These are phyloP conservation scores for Pangasius macronema DNA, from an alignment of 2,797 vertebrate species.

Conservation along the genomic window DNA sequence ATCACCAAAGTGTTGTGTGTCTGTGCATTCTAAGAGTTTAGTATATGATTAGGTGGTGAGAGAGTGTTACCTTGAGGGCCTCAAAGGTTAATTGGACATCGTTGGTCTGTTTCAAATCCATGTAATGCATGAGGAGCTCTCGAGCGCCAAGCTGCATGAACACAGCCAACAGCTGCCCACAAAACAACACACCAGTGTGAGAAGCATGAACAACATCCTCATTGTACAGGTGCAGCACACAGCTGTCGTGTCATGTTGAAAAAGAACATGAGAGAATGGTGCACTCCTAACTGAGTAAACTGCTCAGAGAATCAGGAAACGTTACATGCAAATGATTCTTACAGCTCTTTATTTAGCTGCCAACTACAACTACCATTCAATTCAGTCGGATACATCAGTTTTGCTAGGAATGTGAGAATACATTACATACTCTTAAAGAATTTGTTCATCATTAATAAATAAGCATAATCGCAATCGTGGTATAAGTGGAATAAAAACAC, in stretches of 20 bases:
- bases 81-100: constrained; percentile 98
- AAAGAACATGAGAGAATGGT: neutral
- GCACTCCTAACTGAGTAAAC: neutral
- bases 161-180: constrained; percentile 87
- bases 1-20: neutral
- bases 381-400: neutral
- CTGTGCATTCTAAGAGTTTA: neutral
- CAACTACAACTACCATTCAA: neutral
- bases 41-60: neutral
- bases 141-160: constrained; percentile 98
- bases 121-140: constrained; percentile 97
- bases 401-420: neutral
- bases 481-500: neutral
- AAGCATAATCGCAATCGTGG: neutral
- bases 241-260: neutral
- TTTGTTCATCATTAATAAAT: neutral
- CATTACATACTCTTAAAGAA: neutral
- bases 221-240: neutral
- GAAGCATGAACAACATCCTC: neutral
- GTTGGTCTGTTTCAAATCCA: constrained; percentile 94
- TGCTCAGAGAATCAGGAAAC: neutral
- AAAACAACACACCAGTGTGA: neutral
- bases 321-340: neutral
- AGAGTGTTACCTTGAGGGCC: constrained; percentile 87
- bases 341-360: neutral